Evolutionary conservation across 1,140 invertebrate genomes (phyloP), one percentile per base, ranked within the genome.

Genomic region (Drosophila yakuba): DNA sequence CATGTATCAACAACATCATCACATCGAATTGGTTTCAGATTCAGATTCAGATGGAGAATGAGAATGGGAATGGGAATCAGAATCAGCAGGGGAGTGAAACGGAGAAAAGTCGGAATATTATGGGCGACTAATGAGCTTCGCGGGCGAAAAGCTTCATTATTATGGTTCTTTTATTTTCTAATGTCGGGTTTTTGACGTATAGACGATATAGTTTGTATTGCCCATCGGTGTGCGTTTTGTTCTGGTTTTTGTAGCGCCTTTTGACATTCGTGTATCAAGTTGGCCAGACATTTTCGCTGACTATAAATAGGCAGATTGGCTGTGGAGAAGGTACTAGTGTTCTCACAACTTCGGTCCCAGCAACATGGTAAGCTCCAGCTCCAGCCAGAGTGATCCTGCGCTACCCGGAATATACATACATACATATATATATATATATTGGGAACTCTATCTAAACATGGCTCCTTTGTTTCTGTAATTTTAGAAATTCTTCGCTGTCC

Each of bases 221-320:
- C 39, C 39, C 59, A 71, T 17, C 14, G 47, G 23, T 41, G 15
- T 23, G 60, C 38, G 23, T 55, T 69, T 64, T 64, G 43, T 60
- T 60, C 62, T 41, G 60, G 74, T 57, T 39, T 39, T 44, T 61
- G 50, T 44, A 41, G 60, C 61, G 77, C 80, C 66, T 63, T 85
- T 85, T 84, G 81, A 85, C 81, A 84, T 84, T 84, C 75, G 76
- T 58, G 62, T 69, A 77, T 82, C 71, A 74, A 43, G 59, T 68
- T 64, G 52, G 59, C 17, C 43, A 20, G 50, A 35, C 35, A 41
- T 44, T 48, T 51, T 68, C 39, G 41, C 32, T 7, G 61, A 43
- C 81, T 85, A 85, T 85, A 85, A 85, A 85, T 85, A 85, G 50
- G 74, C 63, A 74, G 68, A 35, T 52, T 39, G 25, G 54, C 25